Evolutionary conservation across 2,888 invertebrate species (phyloP).

Genomic region (Apotomis capreana): DNA sequence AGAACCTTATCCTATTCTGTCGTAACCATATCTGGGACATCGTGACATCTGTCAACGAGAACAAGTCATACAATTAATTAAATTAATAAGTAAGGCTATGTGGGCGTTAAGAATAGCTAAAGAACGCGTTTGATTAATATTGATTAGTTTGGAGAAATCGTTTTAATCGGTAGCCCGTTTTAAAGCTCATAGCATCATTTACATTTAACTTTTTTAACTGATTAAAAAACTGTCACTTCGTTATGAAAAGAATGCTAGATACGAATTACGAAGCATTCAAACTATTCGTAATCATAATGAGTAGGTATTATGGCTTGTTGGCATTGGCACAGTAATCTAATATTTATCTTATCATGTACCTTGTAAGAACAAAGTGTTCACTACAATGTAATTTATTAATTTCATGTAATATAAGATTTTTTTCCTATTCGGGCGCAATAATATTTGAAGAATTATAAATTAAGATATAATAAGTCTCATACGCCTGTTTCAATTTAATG

Average conservation of each 20-base stretch:
- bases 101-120: conserved; percentile 34
- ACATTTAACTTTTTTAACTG: conserved; percentile 15
- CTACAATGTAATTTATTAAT: too few relatives aligned
- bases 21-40: conserved; percentile 38
- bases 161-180: conserved; percentile 27
- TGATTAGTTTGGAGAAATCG: conserved; percentile 24
- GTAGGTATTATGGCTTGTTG: neutral
- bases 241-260: conserved; percentile 3
- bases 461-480: too few relatives aligned
- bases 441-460: too few relatives aligned
- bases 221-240: conserved; percentile 14
- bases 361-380: too few relatives aligned
- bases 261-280: too few relatives aligned
- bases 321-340: too few relatives aligned
- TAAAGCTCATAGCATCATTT: conserved; percentile 12
- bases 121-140: conserved; percentile 39
- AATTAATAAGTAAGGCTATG: conserved; percentile 50
- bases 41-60: conserved; percentile 62
- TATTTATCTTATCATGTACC: too few relatives aligned
- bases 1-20: conserved; percentile 11
- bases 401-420: too few relatives aligned
- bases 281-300: neutral
- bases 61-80: conserved; percentile 64
- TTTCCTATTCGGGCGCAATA: too few relatives aligned
- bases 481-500: neutral